Base-by-base conservation (phyloP, 1,140 invertebrate species). In the Pseudoatta argentina region DNA sequence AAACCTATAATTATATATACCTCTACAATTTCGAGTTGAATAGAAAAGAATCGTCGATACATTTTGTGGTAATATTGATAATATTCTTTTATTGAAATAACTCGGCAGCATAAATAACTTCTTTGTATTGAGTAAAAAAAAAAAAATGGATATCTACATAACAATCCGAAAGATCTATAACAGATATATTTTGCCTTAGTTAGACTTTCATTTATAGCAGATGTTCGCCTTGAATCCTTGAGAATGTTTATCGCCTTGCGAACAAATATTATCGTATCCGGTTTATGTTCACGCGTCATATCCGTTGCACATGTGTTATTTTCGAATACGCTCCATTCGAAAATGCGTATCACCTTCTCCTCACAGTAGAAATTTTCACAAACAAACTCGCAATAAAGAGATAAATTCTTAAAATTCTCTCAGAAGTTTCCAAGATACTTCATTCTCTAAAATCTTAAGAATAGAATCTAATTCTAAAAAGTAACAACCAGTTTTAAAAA, bases 261-360 rank as follows among this genome's bases (percentile, higher is more conserved):
- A 48, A 48, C 72, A 83, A 90, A 90, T 90, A 90, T 90, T 90
- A 88, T 90, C 76, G 16, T 75, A 88, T 82, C 21, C n/a, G 27
- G 44, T 57, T 79, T 82, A 77, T 78, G 88, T 55, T 88, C 78
- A 72, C 78, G 10, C 34, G 69, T 30, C 30, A 75, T 73, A 90
- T 90, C 77, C 88, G 88, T 53, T 81, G 55, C 64, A 61, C 66
- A 53, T 66, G 81, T 82, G 79, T 79, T 90, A 88, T 90, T 88
- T 86, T 72, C 39, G 48, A 77, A 82, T 44, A 44, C 39, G 39
- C 6, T 48, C n/a, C 76, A 59, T 59, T 39, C 14, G 30, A 27
- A 57, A 71, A 71, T 44, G 12, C 10, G 6, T 12, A 21, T 39
- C 10, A 30, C 48, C 16, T 66, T n/a, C 21, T 51, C 24, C 3